Conservation (phyloP, 2,888 invertebrate species). For the Drymonia ruficornis region DNA sequence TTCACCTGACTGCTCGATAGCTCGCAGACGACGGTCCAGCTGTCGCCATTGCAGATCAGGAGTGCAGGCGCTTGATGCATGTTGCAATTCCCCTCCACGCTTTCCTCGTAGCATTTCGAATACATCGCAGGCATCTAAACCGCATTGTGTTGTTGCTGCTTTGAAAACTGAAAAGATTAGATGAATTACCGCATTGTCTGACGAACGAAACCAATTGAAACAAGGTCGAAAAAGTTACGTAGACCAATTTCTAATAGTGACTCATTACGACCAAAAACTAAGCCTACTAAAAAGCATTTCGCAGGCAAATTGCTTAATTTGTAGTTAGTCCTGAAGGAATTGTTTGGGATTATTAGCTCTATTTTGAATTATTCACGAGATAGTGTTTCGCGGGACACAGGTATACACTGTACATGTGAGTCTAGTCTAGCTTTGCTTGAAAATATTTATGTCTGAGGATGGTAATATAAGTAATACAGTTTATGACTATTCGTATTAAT, state of each 20-base stretch:
- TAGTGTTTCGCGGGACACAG: too few species aligned
- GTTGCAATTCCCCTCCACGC: conserved; percentile 35
- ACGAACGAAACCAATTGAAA: not conserved
- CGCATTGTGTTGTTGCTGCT: conserved; percentile 61
- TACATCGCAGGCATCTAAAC: conserved; percentile 81
- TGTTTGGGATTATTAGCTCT: not conserved
- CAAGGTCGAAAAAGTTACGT: too few species aligned
- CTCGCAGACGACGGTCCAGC: conserved; percentile 86
- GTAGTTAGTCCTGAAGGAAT: not conserved
- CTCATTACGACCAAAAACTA: not conserved
- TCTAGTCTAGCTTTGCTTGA: too few species aligned
- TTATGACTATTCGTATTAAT: too few species aligned
- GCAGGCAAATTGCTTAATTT: not conserved
- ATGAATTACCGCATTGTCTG: too few species aligned
- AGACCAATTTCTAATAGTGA: not conserved
- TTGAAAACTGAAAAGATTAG: conserved; percentile 43
- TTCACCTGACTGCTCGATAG: conserved; percentile 89
- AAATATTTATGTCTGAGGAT: too few species aligned
- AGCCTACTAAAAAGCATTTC: not conserved
- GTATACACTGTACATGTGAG: too few species aligned
- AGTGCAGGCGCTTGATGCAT: conserved; percentile 54
- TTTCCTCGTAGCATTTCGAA: conserved; percentile 66
- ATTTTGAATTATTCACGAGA: conserved; percentile 12
- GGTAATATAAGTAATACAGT: too few species aligned
- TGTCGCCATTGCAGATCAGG: conserved; percentile 77